A percentile compares a stretch with the other conserved stretches of the same genome.
Conservation (phyloP, 1,140 invertebrate species). For the Acromyrmex heyeri region DNA sequence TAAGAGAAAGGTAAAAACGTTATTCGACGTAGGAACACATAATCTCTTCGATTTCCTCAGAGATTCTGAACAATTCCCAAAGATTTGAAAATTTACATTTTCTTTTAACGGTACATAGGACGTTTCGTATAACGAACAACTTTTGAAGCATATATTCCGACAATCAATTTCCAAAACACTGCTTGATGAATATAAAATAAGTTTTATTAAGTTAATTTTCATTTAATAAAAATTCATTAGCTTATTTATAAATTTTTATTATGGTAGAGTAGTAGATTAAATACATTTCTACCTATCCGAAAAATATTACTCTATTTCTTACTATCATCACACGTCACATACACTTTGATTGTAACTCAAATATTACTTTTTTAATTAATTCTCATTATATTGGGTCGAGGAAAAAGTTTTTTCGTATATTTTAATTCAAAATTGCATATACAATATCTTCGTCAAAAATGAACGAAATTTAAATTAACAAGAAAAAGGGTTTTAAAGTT, state of each 20-base stretch:
- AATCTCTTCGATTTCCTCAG: slow-evolving; percentile 16
- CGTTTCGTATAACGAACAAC: not conserved
- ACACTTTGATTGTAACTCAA: not conserved
- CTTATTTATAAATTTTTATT: not conserved
- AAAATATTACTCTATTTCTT: slow-evolving; percentile 1
- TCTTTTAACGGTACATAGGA: not conserved
- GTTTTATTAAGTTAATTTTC: not conserved
- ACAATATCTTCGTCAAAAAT: too few species aligned
- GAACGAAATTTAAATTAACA: too few species aligned
- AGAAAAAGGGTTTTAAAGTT: too few species aligned
- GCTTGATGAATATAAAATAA: too few species aligned
- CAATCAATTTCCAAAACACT: not conserved
- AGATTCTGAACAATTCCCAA: not conserved
- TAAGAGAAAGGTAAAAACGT: slow-evolving; percentile 13
- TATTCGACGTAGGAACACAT: not conserved
- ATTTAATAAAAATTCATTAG: not conserved
- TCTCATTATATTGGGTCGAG: not conserved
- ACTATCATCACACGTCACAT: not conserved
- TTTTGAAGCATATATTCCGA: not conserved
- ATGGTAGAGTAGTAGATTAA: not conserved
- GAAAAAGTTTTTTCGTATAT: too few species aligned
- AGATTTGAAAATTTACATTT: slow-evolving; percentile 30
- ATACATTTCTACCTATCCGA: not conserved
- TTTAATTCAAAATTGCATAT: too few species aligned
- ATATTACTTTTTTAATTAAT: not conserved